Evolutionary conservation across 1,140 invertebrate species (phyloP), one percentile per base, ranked within the genome.

Genomic region (Brachionus calyciflorus): DNA sequence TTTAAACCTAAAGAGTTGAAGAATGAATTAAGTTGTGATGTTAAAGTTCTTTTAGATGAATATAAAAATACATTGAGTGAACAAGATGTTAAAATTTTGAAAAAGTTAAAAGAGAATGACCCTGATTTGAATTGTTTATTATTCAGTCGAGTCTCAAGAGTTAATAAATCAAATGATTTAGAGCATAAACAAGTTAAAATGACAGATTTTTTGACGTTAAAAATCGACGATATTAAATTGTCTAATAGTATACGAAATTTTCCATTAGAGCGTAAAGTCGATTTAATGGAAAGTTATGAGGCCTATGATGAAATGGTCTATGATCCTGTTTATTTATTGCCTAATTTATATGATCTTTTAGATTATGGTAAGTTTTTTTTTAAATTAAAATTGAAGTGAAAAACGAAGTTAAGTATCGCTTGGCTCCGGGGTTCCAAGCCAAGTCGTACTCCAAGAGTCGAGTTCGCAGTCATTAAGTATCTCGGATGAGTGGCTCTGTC

Each of bases 321-420:
- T 9, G 69, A 73, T 51, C 69, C 69, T 26, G 51, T 73, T 49
- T 73, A 73, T 41, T 9, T 73, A 12, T 12, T 73, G 17, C 28
- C 46, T 0, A 73, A 73, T 55, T 51, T 73, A 26, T 73, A 51
- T 26, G 30, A 51, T 33, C 26, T 73, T 30, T 37, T 73, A 19
- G 46, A 73, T 19, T 73, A 51, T 24, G 60, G 60, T 65, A 44
- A 65, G 30, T 30, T 63, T 28, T 9, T 55, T 55, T 17, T 49
- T n/a, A n/a, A n/a, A n/a, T n/a, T n/a, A n/a, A n/a, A n/a, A n/a
- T n/a, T n/a, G n/a, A n/a, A n/a, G n/a, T n/a, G n/a, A n/a, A n/a
- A n/a, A n/a, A n/a, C n/a, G n/a, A n/a, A n/a, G n/a, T n/a, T n/a
- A n/a, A n/a, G n/a, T n/a, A n/a, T n/a, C n/a, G n/a, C n/a, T n/a